Conservation (phyloP, 1,140 invertebrate species). For the Sycobia sp. region DNA sequence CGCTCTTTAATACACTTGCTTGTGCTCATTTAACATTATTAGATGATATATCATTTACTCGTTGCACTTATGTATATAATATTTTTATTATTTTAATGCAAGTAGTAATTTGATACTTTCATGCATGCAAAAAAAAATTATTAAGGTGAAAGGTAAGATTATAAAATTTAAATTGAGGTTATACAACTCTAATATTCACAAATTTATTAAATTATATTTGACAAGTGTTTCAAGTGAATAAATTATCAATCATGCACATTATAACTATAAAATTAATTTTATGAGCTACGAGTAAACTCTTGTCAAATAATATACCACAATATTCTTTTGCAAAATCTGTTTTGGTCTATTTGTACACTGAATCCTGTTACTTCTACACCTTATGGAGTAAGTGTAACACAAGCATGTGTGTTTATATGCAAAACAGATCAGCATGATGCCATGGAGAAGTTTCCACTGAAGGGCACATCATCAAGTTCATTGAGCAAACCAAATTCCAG, state of each 20-base stretch:
- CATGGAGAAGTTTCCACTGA: conserved; percentile 62
- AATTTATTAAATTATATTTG: too few relatives aligned
- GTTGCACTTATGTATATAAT: conserved; percentile 13
- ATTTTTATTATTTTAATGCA: not conserved
- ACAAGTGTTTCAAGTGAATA: too few relatives aligned
- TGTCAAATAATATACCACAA: too few relatives aligned
- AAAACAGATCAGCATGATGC: conserved; percentile 42
- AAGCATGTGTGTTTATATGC: conserved; percentile 31
- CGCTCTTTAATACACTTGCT: conserved; percentile 3
- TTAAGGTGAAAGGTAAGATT: conserved; percentile 21
- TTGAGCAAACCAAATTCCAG: conserved; percentile 50
- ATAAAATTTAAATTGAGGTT: not conserved
- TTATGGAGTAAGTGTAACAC: conserved; percentile 17
- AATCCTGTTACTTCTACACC: not conserved
- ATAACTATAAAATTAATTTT: too few relatives aligned
- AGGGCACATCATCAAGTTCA: conserved; percentile 54
- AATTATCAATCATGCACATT: too few relatives aligned
- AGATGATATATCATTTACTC: conserved; percentile 10
- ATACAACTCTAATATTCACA: too few relatives aligned
- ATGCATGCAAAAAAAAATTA: conserved; percentile 1
- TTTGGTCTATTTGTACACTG: conserved; percentile 9
- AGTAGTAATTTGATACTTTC: not conserved
- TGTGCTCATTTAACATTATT: not conserved
- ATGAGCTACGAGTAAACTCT: too few relatives aligned
- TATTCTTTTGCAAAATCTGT: conserved; percentile 9